Conservation (phyloP, 2,113 vertebrate genomes). For the Ammodramus savannarum region DNA sequence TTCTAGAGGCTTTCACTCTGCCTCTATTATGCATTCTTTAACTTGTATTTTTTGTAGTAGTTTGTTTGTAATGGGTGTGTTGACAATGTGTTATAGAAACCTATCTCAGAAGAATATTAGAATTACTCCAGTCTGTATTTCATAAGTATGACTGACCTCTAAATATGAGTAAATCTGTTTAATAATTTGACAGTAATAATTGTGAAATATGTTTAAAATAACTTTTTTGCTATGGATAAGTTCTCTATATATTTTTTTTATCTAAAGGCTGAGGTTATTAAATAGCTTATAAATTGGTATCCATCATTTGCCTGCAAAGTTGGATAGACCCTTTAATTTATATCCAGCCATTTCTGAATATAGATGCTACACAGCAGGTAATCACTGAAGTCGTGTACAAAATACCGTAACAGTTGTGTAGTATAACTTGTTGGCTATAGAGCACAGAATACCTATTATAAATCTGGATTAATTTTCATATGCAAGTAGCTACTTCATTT, state of each 20-base stretch:
- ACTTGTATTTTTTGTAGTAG: not conserved
- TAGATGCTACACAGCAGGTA: not conserved
- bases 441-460: not conserved
- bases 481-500: not conserved
- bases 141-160: not conserved
- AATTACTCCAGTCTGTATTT: not conserved
- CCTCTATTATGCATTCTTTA: not conserved
- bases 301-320: slow-evolving; percentile 70
- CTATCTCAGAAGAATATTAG: not conserved
- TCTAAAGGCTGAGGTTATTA: slow-evolving; percentile 25
- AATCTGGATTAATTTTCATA: slow-evolving; percentile 3
- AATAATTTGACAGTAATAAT: not conserved
- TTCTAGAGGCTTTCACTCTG: not conserved
- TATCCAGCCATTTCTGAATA: not conserved
- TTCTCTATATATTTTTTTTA: not conserved
- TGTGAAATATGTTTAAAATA: slow-evolving; percentile 13
- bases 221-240: slow-evolving; percentile 16
- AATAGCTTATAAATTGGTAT: slow-evolving; percentile 50
- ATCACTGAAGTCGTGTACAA: slow-evolving; percentile 14
- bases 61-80: not conserved
- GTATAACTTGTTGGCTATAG: not conserved
- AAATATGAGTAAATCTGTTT: slow-evolving; percentile 26
- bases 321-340: slow-evolving; percentile 59
- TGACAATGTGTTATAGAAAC: not conserved
- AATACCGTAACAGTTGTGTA: not conserved